A percentile compares a stretch with the other conserved stretches of the same genome.
phyloP scores from a whole-genome alignment of 2,888 invertebrate species.

The Agrochola litura region DNA sequence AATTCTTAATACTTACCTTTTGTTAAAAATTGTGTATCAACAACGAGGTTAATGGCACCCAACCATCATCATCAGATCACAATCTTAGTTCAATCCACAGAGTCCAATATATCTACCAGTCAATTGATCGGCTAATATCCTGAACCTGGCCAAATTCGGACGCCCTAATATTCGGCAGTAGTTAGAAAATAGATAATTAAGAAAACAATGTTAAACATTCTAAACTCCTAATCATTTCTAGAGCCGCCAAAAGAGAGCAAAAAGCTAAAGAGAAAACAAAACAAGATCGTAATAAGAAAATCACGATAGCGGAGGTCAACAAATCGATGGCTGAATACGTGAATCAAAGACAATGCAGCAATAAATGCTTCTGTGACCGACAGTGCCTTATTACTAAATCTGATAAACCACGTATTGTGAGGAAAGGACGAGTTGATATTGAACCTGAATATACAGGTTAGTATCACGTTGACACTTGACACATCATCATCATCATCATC shows the following conservation, averaged over 20 bases:
- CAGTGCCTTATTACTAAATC: constrained; percentile 51
- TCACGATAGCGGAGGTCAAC: constrained; percentile 43
- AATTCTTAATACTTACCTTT: background rate
- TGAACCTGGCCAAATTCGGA: background rate
- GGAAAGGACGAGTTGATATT: constrained; percentile 22
- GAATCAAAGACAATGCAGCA: constrained; percentile 19
- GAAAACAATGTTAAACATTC: background rate
- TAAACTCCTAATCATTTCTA: constrained; percentile 10
- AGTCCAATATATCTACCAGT: background rate
- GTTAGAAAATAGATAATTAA: background rate
- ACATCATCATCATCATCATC: no score
- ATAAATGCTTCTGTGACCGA: constrained; percentile 54
- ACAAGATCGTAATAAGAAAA: constrained; percentile 30
- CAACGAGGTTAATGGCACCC: background rate
- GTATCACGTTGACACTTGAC: background rate
- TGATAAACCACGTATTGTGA: constrained; percentile 24
- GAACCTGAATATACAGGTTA: constrained; percentile 18
- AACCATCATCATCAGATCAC: background rate
- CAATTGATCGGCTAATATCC: background rate
- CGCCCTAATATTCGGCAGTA: background rate
- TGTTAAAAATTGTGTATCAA: background rate
- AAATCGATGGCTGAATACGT: constrained; percentile 48
- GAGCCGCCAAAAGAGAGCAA: constrained; percentile 39
- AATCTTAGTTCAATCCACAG: background rate
- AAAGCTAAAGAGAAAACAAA: constrained; percentile 38